Evolutionary conservation across 2,113 vertebrate genomes (phyloP), one percentile per base, ranked within the genome.

Genomic region (Cebus imitator): DNA sequence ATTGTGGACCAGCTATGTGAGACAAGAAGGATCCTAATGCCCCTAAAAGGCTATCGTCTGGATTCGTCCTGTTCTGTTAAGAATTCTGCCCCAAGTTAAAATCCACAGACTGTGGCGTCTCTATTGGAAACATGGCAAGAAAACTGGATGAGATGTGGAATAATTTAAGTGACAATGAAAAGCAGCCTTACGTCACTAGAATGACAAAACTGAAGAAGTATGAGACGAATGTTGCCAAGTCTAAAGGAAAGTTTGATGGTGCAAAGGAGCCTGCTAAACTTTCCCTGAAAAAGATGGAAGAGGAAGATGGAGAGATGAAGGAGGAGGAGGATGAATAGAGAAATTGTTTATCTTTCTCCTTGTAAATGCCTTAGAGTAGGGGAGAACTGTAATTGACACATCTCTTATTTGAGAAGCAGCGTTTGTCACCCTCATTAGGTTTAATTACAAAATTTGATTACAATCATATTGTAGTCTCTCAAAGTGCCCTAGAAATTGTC

Each of bases 171-270:
- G 99, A 99, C 89, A 97, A 98, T 20, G 99, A 98, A 87, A 99
- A 99, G 96, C 99, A 99, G 96, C 99, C 99, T 82, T 99, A 99
- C 40, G 99, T 99, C 43, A 99, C 98, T 10, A 99, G 99, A 98
- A 99, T 99, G 32, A 99, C 98, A 43, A 99, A 99, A 79, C 99
- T 99, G 98, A 99, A 99, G 98, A 99, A 99, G 96, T 99, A 99
- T 0, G 99, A 99, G 97, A 99, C 99, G 99, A 99, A 99, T 97
- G 99, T 99, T 58, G 99, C 99, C 18, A 99, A 99, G 96, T 99
- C 99, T 95, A 99, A 99, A 98, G 99, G 99, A 93, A 99, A 99
- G 97, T 98, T 99, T 97, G 99, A 99, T 88, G 97, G 98, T 11
- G 98, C 43, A 43, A 43, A 43, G 43, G 43, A 43, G 43, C 55